phyloP scores from a whole-genome alignment of 2,113 vertebrate genomes.

The Ptilonorhynchus violaceus region DNA sequence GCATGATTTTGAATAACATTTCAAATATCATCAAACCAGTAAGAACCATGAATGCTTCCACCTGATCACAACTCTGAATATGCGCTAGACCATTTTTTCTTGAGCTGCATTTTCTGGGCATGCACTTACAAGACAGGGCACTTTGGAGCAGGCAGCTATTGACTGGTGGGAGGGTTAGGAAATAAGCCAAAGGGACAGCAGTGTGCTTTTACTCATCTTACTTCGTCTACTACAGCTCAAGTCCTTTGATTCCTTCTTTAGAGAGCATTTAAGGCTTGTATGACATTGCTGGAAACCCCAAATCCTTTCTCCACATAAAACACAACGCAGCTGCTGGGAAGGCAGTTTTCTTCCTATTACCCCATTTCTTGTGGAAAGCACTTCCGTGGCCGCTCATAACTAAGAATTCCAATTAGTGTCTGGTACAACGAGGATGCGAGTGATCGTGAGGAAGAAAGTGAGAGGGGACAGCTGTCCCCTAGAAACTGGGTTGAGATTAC shows the following conservation, averaged over 20 bases:
- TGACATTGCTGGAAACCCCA: neutral
- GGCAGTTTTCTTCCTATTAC: neutral
- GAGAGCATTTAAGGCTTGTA: neutral
- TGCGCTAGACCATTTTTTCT: neutral
- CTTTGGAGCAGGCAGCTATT: neutral
- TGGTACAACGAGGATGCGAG: neutral
- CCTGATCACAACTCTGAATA: neutral
- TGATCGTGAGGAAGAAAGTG: neutral
- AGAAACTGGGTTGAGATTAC: neutral
- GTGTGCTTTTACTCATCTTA: neutral
- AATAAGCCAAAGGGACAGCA: neutral
- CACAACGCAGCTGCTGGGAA: neutral
- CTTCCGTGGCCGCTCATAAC: neutral
- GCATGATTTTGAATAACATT: neutral
- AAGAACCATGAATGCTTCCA: neutral
- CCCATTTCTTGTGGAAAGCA: neutral
- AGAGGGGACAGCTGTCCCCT: constrained; percentile 13
- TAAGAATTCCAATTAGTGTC: neutral
- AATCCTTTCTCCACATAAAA: neutral
- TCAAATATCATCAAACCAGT: neutral
- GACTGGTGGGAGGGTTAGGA: constrained; percentile 3
- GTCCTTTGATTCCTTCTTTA: neutral
- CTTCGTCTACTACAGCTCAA: neutral
- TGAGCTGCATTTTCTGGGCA: neutral
- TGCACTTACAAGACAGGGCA: constrained; percentile 11